Evolutionary conservation across 2,113 vertebrate genomes (phyloP), one percentile per base, ranked within the genome.

Genomic region (Chaetodon trifascialis): DNA sequence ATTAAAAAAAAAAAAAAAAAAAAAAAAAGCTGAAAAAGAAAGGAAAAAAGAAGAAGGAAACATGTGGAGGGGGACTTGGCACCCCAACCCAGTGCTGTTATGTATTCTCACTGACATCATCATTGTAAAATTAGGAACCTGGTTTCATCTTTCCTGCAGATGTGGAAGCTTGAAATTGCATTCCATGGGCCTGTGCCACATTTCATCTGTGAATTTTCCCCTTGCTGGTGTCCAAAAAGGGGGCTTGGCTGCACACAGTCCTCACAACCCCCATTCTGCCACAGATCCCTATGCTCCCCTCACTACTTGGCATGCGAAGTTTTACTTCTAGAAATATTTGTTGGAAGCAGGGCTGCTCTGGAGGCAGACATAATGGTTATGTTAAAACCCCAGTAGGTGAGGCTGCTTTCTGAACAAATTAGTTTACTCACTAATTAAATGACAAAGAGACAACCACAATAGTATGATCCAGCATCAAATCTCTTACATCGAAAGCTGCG

Each of bases 61-160:
- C 77, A 68, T 64, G 70, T 64, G 76, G 71, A 82, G 79, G 79
- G 65, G 70, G 54, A 74, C 62, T 73, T 86, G 76, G 71, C 95
- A 93, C 94, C 94, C 94, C 85, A 87, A 91, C 94, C 94, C 92
- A 89, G 88, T 95, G 85, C 96, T 96, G 96, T 97, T 95, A 87
- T 96, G 95, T 95, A 95, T 95, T 94, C 94, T 94, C 94, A 92
- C 94, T 98, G 97, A 98, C 96, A 98, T 98, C 96, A 97, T 95
- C 95, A 95, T 92, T 96, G 95, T 96, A 96, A 97, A 98, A 97
- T 97, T 95, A 97, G 96, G 95, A 96, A 94, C 86, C 94, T 92
- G 95, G 95, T 95, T 96, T 95, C 94, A 90, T 96, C 96, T 96
- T 97, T 95, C 96, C 95, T 97, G 97, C 97, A 98, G 96, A 98